Conservation (phyloP, 2,888 invertebrate genomes). For the Synanthedon vespiformis region DNA sequence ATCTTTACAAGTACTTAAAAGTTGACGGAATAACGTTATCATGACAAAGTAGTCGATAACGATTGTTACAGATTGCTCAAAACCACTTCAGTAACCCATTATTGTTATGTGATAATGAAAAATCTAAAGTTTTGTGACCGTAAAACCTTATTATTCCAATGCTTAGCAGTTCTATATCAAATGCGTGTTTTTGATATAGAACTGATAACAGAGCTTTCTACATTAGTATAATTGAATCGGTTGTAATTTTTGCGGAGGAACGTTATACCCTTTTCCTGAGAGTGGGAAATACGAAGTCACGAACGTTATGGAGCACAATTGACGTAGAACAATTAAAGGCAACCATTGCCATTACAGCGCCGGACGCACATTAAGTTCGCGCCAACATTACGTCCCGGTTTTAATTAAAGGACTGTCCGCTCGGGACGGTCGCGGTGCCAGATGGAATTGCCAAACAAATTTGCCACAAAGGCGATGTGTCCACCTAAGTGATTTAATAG, state of each 20-base stretch:
- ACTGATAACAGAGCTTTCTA: neutral
- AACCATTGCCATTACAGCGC: slow-evolving; percentile 51
- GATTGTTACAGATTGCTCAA: no score
- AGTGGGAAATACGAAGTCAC: slow-evolving; percentile 8
- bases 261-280: neutral
- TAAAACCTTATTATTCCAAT: no score
- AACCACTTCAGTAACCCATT: no score
- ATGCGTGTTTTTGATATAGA: neutral
- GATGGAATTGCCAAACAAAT: slow-evolving; percentile 71
- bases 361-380: slow-evolving; percentile 65
- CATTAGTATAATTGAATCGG: neutral
- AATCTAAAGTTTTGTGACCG: no score
- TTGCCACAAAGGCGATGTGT: slow-evolving; percentile 63
- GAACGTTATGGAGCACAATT: slow-evolving; percentile 39
- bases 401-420: slow-evolving; percentile 69
- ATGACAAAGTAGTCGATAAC: no score
- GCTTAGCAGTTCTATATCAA: no score
- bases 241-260: neutral
- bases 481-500: slow-evolving; percentile 71
- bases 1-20: no score
- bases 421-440: slow-evolving; percentile 44
- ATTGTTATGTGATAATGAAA: no score
- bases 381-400: slow-evolving; percentile 59
- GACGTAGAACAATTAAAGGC: slow-evolving; percentile 62
- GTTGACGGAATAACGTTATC: no score